A percentile compares a stretch with the other conserved stretches of the same genome.
Conservation (phyloP, 2,888 invertebrate genomes). For the Heliconius hortense region DNA sequence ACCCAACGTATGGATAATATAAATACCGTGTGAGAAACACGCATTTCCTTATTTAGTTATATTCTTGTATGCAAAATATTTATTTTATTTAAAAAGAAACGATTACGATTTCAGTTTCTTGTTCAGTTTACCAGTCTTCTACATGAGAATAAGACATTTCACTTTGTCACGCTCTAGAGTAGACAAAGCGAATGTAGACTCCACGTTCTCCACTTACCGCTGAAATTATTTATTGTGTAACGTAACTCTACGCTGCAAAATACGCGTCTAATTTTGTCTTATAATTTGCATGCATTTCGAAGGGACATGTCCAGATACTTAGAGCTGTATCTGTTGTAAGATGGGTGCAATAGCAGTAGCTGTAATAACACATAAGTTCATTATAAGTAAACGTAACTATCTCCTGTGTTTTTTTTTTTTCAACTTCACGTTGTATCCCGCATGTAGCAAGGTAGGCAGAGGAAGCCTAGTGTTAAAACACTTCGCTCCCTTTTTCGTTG, state of each 20-base stretch:
- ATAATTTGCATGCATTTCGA: neutral
- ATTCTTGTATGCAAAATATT: neutral
- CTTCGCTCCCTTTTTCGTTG: neutral
- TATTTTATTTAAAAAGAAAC: neutral
- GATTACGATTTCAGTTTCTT: neutral
- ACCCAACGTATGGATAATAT: neutral
- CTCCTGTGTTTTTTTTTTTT: too few relatives aligned
- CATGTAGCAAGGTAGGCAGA: neutral
- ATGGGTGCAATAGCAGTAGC: too few relatives aligned
- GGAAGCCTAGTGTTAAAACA: neutral
- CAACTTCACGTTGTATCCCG: neutral
- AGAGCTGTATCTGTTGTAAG: too few relatives aligned
- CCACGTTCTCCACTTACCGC: too few relatives aligned
- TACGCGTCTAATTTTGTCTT: neutral
- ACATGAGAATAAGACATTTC: too few relatives aligned
- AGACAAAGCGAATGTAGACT: too few relatives aligned
- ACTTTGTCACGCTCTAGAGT: too few relatives aligned
- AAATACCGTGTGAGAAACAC: neutral
- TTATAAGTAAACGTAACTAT: too few relatives aligned
- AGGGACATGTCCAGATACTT: neutral
- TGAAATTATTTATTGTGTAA: accelerated
- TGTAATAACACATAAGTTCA: too few relatives aligned
- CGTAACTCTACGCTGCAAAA: too few relatives aligned
- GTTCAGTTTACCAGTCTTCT: neutral
- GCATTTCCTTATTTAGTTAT: neutral